Evolutionary conservation across 2,888 invertebrate species (phyloP).

Genomic region (Amorpha juglandis): DNA sequence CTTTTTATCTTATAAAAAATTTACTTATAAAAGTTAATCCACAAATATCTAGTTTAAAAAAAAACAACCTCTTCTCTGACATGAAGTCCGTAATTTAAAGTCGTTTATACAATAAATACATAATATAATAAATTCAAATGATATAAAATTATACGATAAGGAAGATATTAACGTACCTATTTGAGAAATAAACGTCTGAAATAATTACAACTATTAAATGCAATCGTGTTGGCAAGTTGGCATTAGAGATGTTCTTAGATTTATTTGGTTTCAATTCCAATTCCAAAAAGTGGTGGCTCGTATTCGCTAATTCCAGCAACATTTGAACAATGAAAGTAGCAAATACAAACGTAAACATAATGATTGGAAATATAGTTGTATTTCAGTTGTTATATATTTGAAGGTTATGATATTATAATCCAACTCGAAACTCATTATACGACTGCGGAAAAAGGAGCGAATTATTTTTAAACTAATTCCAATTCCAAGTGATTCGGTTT

Average conservation of each 20-base stretch:
- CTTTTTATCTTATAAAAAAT: too few species aligned
- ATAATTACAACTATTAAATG: background rate
- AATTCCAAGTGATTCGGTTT: slow-evolving; percentile 8
- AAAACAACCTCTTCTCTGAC: too few species aligned
- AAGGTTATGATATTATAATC: too few species aligned
- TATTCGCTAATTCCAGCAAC: background rate
- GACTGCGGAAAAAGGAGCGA: background rate
- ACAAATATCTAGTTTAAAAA: too few species aligned
- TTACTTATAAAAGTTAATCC: too few species aligned
- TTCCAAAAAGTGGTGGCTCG: background rate
- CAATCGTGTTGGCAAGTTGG: background rate
- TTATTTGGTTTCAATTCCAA: background rate
- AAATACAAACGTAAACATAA: too few species aligned
- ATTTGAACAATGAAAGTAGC: background rate
- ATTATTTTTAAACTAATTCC: background rate
- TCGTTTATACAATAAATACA: too few species aligned
- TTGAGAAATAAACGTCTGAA: slow-evolving; percentile 1
- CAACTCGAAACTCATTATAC: too few species aligned
- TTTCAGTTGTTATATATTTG: too few species aligned
- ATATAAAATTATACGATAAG: background rate
- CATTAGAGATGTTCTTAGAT: background rate
- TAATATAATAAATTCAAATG: background rate
- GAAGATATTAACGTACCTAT: background rate
- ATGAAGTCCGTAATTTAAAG: too few species aligned
- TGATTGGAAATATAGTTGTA: too few species aligned